Conservation (phyloP, 2,888 invertebrate genomes). For the Neoscelio sp. region DNA sequence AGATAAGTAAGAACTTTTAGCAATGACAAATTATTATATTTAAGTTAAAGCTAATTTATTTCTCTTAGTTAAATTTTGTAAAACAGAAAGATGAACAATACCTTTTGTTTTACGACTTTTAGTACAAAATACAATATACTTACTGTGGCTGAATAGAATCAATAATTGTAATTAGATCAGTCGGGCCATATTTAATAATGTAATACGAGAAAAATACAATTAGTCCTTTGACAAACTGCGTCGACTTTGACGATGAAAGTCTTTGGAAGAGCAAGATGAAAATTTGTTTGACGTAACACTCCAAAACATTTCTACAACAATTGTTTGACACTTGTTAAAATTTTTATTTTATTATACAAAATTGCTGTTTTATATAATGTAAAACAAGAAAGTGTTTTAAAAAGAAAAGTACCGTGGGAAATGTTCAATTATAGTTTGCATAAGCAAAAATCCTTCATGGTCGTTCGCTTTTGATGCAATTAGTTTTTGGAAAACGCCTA, state of each 20-base stretch:
- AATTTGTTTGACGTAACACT: conserved; percentile 92
- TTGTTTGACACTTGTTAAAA: too few relatives aligned
- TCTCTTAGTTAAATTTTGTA: too few relatives aligned
- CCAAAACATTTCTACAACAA: conserved; percentile 88
- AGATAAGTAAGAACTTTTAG: conserved; percentile 3
- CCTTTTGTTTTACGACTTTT: too few relatives aligned
- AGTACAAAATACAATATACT: conserved; percentile 78
- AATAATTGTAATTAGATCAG: conserved; percentile 89
- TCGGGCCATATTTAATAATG: conserved; percentile 91
- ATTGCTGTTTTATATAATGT: too few relatives aligned
- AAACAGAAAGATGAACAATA: too few relatives aligned
- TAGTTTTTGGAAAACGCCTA: conserved; percentile 98
- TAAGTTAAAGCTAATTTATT: too few relatives aligned
- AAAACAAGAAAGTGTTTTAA: conserved; percentile 22
- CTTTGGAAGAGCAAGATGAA: conserved; percentile 97
- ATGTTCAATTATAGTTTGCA: conserved; percentile 93
- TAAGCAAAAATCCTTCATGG: conserved; percentile 96
- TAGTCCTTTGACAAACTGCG: conserved; percentile 95
- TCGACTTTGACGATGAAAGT: conserved; percentile 96
- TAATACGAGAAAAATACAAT: conserved; percentile 96
- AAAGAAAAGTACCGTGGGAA: conserved; percentile 87
- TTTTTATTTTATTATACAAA: too few relatives aligned
- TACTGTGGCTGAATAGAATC: conserved; percentile 94
- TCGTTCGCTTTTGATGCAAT: conserved; percentile 98
- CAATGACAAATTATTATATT: not conserved